Evolutionary conservation across 2,113 vertebrate genomes (phyloP).

Genomic region (Ciconia maguari): DNA sequence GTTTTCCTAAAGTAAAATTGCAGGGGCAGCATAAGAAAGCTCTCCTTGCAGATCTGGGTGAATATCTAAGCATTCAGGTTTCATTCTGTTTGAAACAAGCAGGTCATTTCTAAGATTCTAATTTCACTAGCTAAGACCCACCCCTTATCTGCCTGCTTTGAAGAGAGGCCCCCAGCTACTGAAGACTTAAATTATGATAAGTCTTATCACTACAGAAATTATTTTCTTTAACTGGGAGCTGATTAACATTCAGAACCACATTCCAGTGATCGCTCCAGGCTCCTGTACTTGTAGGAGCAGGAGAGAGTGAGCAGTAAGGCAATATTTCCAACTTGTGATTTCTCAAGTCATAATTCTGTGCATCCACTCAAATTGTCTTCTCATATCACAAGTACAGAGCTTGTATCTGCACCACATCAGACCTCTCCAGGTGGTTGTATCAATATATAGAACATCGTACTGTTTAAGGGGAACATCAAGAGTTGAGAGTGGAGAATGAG

Average conservation of each 20-base stretch:
- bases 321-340: not conserved
- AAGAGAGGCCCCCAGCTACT: not conserved
- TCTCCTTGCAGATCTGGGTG: not conserved
- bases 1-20: not conserved
- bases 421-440: not conserved
- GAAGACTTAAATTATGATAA: not conserved
- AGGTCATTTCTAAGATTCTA: not conserved
- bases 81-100: not conserved
- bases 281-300: not conserved
- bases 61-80: not conserved
- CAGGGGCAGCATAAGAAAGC: not conserved
- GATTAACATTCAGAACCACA: not conserved
- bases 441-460: not conserved
- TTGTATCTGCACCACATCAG: not conserved
- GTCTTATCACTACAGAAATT: not conserved
- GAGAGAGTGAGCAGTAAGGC: not conserved
- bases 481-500: not conserved
- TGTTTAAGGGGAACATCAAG: not conserved
- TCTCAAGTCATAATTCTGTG: not conserved
- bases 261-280: not conserved
- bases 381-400: not conserved
- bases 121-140: not conserved
- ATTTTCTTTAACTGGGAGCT: not conserved
- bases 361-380: not conserved
- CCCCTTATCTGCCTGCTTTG: not conserved